Base-by-base conservation (phyloP, 2,113 vertebrate genomes). In the Anoura caudifer region DNA sequence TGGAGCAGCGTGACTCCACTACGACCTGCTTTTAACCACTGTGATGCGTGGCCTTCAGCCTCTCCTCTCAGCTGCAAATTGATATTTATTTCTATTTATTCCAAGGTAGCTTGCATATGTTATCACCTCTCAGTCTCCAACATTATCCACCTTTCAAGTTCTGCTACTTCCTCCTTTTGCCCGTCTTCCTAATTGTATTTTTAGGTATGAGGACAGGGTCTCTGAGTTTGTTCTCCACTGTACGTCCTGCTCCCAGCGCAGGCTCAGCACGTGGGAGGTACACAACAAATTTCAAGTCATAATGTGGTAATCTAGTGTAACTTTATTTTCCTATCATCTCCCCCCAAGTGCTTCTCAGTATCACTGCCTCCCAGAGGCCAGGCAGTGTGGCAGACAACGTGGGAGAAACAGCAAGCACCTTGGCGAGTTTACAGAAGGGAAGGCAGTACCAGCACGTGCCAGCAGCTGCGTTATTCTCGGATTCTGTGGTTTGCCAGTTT, bases 391-490 rank as follows among this genome's bases (percentile, higher is more conserved):
- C 28, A 43, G 83, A 43, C 31, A 16, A 45, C 38, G 50, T 6
- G 8, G 11, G 41, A 77, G 33, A 63, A 14, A 33, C 61, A 54
- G 41, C 28, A 36, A 3, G 56, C 15, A 15, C 14, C 19, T 24
- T 4, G 20, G 69, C 38, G 59, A 82, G 50, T 52, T 54, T 28
- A 36, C 7, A 20, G 24, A 45, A 19, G 52, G 88, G 70, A 72
- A 52, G 13, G 15, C 33, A 3, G 47, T 19, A 3, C 5, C 14
- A 50, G 63, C 7, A 2, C 0, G 12, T 5, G 5, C 67, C 7
- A 13, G 22, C 73, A 36, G 1, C 12, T 4, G 8, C n/a, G 9
- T 69, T 20, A 4, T 17, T 54, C 43, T 52, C 8, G 0, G 45
- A 11, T 38, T 73, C 36, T 4, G 1, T 19, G 50, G 2, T 12